Percentiles rank a stretch among this genome's conserved stretches.
Conservation (phyloP, 1,140 invertebrate genomes). For the Mesaphorura yosii region DNA sequence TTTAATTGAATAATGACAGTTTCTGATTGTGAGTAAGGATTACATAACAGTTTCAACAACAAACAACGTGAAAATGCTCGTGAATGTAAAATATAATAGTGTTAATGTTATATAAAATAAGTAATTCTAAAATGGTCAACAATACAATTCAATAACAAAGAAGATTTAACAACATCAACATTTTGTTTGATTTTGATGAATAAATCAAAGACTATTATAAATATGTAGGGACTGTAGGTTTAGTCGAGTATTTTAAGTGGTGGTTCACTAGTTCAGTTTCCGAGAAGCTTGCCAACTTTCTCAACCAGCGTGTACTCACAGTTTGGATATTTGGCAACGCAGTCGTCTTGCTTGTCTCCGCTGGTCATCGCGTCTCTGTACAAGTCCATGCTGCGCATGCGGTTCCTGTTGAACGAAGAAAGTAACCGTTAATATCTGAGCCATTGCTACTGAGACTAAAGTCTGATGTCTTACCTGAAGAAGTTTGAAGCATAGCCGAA, state of each 20-base stretch:
- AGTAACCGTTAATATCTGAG: background rate
- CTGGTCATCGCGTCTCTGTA: conserved; percentile 30
- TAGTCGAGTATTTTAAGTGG: background rate
- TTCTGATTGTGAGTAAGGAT: too few species aligned
- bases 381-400: conserved; percentile 32
- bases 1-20: too few species aligned
- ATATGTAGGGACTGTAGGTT: too few species aligned
- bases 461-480: conserved; percentile 25
- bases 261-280: too few species aligned
- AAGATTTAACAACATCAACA: background rate
- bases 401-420: conserved; percentile 18
- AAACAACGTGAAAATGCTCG: too few species aligned
- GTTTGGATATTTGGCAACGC: conserved; percentile 23
- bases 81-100: too few species aligned
- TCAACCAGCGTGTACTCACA: conserved; percentile 32
- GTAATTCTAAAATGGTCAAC: background rate
- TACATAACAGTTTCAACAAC: too few species aligned
- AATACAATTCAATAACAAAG: background rate
- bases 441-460: background rate
- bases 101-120: too few species aligned
- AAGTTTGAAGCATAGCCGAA: conserved; percentile 30
- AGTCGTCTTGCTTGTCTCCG: conserved; percentile 30
- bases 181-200: background rate
- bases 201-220: too few species aligned
- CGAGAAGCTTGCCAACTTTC: conserved; percentile 31